Evolutionary conservation across 2,888 invertebrate species (phyloP).

Genomic region (Harpalus rufipes): DNA sequence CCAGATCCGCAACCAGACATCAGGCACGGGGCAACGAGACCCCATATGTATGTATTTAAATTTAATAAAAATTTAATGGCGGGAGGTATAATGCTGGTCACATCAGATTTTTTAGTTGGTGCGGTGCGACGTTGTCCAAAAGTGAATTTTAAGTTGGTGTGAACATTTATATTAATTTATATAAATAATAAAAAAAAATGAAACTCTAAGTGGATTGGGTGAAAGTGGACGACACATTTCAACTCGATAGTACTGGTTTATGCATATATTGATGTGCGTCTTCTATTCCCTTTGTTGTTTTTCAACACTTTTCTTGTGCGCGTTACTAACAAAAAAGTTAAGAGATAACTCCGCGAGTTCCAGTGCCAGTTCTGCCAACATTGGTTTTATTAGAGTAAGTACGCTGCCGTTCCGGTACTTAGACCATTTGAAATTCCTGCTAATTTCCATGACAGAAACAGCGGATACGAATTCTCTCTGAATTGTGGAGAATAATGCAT

Average conservation of each 20-base stretch:
- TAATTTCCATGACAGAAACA: constrained; percentile 72
- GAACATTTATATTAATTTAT: neutral
- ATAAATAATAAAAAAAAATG: neutral
- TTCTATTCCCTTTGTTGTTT: constrained; percentile 49
- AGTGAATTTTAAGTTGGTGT: neutral
- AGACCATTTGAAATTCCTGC: constrained; percentile 68
- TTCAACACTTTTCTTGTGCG: constrained; percentile 58
- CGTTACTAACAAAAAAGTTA: constrained; percentile 51
- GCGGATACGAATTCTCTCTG: constrained; percentile 55
- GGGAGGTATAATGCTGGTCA: no score
- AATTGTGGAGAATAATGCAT: constrained; percentile 62
- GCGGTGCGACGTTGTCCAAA: no score
- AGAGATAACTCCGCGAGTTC: constrained; percentile 15
- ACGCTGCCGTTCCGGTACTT: constrained; percentile 45
- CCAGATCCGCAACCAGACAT: no score
- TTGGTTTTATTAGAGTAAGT: constrained; percentile 53
- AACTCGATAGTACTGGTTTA: neutral
- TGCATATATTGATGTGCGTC: neutral
- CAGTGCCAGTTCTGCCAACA: constrained; percentile 20
- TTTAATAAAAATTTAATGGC: no score
- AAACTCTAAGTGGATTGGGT: neutral
- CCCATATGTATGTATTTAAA: no score
- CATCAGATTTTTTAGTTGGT: no score
- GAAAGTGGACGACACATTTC: neutral
- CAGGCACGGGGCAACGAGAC: no score